A percentile compares a stretch with the other conserved stretches of the same genome.
Conservation (phyloP, 2,888 invertebrate species). For the Aphodius sticticus region DNA sequence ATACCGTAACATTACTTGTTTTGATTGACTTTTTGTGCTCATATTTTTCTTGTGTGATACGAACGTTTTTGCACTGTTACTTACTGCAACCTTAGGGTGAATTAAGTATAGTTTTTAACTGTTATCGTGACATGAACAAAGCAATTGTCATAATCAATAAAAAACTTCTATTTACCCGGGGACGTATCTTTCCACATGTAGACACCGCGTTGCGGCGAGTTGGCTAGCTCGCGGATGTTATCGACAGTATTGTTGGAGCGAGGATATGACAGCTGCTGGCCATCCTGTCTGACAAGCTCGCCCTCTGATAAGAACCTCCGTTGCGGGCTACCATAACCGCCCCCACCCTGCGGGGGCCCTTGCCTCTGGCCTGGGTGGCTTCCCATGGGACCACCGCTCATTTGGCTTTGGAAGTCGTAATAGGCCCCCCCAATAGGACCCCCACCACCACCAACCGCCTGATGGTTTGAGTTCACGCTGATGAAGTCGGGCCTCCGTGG, state of each 20-base stretch:
- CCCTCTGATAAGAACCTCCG: constrained; percentile 78
- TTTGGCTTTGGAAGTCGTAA: constrained; percentile 59
- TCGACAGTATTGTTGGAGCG: constrained; percentile 81
- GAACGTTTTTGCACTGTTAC: too few species aligned
- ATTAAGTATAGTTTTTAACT: too few species aligned
- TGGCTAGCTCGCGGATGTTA: constrained; percentile 87
- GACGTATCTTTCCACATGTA: constrained; percentile 84
- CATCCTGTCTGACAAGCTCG: constrained; percentile 75
- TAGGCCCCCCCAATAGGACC: constrained; percentile 45
- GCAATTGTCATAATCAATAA: background rate
- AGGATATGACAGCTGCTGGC: constrained; percentile 69
- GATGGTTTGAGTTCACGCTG: constrained; percentile 65
- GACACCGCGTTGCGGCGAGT: constrained; percentile 83
- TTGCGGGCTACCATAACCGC: constrained; percentile 47
- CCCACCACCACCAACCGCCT: constrained; percentile 20
- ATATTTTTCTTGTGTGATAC: too few species aligned
- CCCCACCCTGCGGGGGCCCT: constrained; percentile 53
- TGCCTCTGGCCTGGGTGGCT: constrained; percentile 52
- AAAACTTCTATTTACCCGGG: constrained; percentile 57
- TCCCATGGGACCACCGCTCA: constrained; percentile 35
- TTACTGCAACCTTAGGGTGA: too few species aligned
- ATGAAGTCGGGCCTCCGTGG: constrained; percentile 89
- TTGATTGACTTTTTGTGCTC: too few species aligned
- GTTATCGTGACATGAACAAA: too few species aligned
- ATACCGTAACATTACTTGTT: too few species aligned